Conservation (phyloP, 2,113 vertebrate species). For the Mustelus asterias region DNA sequence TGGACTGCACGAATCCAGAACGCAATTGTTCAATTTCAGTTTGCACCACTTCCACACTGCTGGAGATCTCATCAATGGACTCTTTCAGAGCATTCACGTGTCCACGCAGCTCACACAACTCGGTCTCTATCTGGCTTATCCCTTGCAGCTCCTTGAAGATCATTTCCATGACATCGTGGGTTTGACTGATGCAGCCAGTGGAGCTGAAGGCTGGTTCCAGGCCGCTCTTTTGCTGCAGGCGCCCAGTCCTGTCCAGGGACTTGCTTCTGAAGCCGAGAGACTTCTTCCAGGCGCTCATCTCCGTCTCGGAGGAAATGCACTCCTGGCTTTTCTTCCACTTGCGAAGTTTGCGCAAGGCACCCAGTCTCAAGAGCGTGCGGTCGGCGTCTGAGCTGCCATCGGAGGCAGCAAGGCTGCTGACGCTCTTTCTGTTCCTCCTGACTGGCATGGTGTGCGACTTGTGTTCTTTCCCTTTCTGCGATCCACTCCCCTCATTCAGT, state of each 20-base stretch:
- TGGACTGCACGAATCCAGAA: constrained; percentile 89
- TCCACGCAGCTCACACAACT: constrained; percentile 87
- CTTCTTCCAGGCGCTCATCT: constrained; percentile 86
- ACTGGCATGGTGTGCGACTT: constrained; percentile 83
- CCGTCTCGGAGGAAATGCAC: constrained; percentile 89
- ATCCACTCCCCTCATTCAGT: constrained; percentile 71
- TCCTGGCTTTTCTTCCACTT: constrained; percentile 99
- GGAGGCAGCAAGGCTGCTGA: constrained; percentile 87
- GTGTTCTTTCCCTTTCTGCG: constrained; percentile 63
- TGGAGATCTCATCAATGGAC: constrained; percentile 97
- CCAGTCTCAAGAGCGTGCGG: constrained; percentile 81
- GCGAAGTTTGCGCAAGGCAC: constrained; percentile 82
- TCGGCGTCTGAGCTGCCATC: constrained; percentile 95
- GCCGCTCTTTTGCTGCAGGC: constrained; percentile 74
- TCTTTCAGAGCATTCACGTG: constrained; percentile 94
- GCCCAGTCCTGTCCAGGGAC: constrained; percentile 83
- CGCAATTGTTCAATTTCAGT: constrained; percentile 93
- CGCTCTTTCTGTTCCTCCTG: constrained; percentile 87
- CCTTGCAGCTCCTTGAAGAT: constrained; percentile 98
- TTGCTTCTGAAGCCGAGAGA: constrained; percentile 91
- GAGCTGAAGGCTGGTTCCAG: constrained; percentile 90
- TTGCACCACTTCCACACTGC: constrained; percentile 95
- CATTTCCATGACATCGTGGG: constrained; percentile 99
- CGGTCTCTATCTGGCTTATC: constrained; percentile 96
- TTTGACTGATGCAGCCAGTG: constrained; percentile 90